Evolutionary conservation across 2,113 vertebrate species (phyloP), one percentile per base, ranked within the genome.

Genomic region (Toxotes chatareus): DNA sequence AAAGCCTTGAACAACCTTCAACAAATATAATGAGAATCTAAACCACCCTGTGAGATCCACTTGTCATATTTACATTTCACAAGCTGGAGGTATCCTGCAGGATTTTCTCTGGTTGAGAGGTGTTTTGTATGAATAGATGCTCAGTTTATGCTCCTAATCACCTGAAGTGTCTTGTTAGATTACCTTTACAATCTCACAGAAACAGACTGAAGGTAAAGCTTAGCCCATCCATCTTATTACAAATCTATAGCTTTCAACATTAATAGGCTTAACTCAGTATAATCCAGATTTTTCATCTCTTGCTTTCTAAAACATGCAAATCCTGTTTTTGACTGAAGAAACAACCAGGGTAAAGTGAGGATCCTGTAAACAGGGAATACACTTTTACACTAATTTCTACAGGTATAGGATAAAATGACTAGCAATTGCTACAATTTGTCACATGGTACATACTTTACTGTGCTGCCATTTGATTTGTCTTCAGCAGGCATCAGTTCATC

Each of bases 191-290:
- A 82, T 80, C 76, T 72, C 53, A 77, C 32, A 53, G 65, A 78
- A 84, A 75, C 59, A 79, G 32, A 47, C 53, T 78, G 73, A 85
- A 49, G 57, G 51, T 84, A 67, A 84, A 81, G 63, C 76, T 76
- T 21, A 85, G 61, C 71, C 74, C 72, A 84, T 85, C 69, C 72
- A 87, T 88, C 84, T 80, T 76, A 79, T 88, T 84, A 80, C 51
- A 87, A 75, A 86, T 86, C 80, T 87, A 80, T 83, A 86, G 77
- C 83, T 85, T 87, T 85, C 53, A 82, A 73, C 67, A 87, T 86
- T 74, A 91, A 91, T 80, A 84, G 76, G 86, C 76, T 90, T 91
- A 89, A 55, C 78, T 76, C 40, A 59, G 36, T 83, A 38, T 90
- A 75, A 88, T 90, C 80, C 86, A 73, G 75, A 87, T 83, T 76